Conservation (phyloP, 1,140 invertebrate species). For the Zaprionus ghesquierei region DNA sequence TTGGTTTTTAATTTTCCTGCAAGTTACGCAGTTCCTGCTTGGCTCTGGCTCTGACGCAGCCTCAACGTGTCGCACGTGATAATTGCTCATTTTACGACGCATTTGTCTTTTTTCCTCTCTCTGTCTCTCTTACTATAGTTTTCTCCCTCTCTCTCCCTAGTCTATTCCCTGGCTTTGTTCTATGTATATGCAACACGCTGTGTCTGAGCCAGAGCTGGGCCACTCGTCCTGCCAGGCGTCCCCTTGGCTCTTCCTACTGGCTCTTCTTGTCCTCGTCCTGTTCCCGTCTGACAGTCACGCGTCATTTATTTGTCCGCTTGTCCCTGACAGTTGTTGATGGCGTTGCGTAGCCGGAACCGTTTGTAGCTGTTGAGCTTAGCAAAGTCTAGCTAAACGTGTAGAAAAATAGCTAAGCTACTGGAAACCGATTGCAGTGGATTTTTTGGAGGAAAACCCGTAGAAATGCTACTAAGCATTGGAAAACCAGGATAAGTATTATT, state of each 20-base stretch:
- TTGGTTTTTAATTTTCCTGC: slow-evolving; percentile 54
- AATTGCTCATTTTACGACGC: slow-evolving; percentile 55
- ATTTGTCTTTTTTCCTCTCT: slow-evolving; percentile 37
- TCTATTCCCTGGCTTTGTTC: slow-evolving; percentile 4
- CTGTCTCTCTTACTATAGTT: not conserved
- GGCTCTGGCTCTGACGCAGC: too few relatives aligned
- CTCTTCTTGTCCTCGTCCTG: not conserved
- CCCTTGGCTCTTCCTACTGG: not conserved
- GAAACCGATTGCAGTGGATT: not conserved
- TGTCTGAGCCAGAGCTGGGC: not conserved
- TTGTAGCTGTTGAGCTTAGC: slow-evolving; percentile 4
- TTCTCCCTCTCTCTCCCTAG: not conserved
- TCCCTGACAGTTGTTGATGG: slow-evolving; percentile 46
- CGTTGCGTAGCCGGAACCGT: slow-evolving; percentile 20
- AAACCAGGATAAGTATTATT: too few relatives aligned
- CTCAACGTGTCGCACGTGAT: slow-evolving; percentile 42
- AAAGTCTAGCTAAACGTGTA: not conserved
- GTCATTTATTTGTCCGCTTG: slow-evolving; percentile 52
- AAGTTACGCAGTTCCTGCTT: slow-evolving; percentile 15
- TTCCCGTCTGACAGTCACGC: slow-evolving; percentile 33
- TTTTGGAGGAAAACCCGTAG: not conserved
- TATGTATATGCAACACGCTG: slow-evolving; percentile 12
- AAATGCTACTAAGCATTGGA: not conserved
- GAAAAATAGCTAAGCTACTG: not conserved
- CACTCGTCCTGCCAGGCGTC: not conserved